Evolutionary conservation across 2,113 vertebrate species (phyloP).

Genomic region (Pseudolaguvia tuberculata): DNA sequence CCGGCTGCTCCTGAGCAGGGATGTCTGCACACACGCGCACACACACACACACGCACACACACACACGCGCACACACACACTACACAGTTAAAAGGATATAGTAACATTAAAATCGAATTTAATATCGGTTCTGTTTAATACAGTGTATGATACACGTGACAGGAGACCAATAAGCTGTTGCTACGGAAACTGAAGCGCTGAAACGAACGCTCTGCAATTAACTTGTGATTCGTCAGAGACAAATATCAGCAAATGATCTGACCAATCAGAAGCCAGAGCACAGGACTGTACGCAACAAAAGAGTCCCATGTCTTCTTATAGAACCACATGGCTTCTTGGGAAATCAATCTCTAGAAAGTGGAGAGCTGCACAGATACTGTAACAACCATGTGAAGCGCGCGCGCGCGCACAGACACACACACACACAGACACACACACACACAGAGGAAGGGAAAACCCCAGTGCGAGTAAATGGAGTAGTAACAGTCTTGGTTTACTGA

Average conservation of each 20-base stretch:
- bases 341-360: conserved; percentile 32
- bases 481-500: conserved; percentile 26
- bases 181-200: background rate
- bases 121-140: background rate
- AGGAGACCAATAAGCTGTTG: background rate
- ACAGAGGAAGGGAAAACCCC: conserved; percentile 24
- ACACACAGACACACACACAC: background rate
- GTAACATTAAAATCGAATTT: background rate
- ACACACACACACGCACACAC: conserved; percentile 18
- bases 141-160: background rate
- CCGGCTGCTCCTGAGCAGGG: conserved; percentile 94
- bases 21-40: conserved; percentile 81
- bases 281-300: background rate
- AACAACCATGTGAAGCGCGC: conserved; percentile 18
- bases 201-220: background rate
- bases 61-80: too few relatives aligned
- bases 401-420: conserved; percentile 4
- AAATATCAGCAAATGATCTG: background rate
- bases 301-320: background rate
- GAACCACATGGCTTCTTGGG: background rate
- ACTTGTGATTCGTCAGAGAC: too few relatives aligned
- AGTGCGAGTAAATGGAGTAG: conserved; percentile 16
- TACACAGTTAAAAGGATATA: background rate
- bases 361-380: conserved; percentile 6
- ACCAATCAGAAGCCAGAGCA: background rate